Percentiles rank a stretch among this genome's conserved stretches.
Conservation (phyloP, 2,888 invertebrate genomes). For the Plebejus melissa region DNA sequence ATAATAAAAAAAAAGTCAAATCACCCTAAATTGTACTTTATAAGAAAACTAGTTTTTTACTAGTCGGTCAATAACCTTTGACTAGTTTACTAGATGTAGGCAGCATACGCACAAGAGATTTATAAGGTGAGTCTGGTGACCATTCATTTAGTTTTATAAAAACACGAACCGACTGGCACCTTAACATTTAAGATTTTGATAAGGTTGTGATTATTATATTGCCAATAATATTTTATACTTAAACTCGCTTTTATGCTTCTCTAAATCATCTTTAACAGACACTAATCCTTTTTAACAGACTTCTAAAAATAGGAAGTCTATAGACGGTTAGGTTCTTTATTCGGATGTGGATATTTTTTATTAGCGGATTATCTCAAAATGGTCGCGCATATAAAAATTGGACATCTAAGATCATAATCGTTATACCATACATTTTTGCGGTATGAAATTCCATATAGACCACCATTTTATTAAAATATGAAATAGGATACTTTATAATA, state of each 20-base stretch:
- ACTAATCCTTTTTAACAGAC: neutral
- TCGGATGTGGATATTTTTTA: neutral
- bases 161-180: neutral
- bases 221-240: neutral
- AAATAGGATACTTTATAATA: constrained; percentile 7
- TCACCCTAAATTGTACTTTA: neutral
- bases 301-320: too few species aligned
- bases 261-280: neutral
- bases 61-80: neutral
- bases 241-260: neutral
- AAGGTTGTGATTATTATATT: too few species aligned
- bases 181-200: neutral
- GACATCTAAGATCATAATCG: neutral
- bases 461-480: constrained; percentile 12
- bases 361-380: neutral
- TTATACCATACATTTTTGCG: neutral
- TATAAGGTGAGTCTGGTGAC: constrained; percentile 12
- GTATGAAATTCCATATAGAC: constrained; percentile 19
- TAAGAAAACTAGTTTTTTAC: neutral
- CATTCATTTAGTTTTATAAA: neutral
- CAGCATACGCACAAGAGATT: neutral
- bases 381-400: neutral
- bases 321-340: too few species aligned
- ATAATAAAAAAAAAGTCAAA: too few species aligned
- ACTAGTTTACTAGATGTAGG: constrained; percentile 6